These are phyloP conservation scores for Caenorhabditis inopinata DNA, from an alignment of 1,140 invertebrate species.

Conservation along the genomic window DNA sequence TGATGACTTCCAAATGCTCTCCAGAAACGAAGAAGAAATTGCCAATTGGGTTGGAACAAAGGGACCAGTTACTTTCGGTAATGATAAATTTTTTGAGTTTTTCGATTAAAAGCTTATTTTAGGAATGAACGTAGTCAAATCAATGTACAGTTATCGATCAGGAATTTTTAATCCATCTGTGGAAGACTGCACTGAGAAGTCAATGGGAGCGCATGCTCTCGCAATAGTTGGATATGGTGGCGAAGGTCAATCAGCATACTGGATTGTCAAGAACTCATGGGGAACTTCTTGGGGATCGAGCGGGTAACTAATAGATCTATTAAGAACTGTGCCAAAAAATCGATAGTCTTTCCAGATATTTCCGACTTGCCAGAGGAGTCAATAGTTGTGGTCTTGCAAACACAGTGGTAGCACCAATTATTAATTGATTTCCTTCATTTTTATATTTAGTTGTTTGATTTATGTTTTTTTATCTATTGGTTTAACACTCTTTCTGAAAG, in stretches of 20 bases:
- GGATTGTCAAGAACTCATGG: constrained; percentile 41
- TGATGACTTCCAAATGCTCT: constrained; percentile 21
- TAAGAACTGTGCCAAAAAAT: not conserved
- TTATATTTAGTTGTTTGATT: not conserved
- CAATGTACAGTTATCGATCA: constrained; percentile 35
- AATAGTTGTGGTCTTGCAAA: constrained; percentile 32
- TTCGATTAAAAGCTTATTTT: not conserved
- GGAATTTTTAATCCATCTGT: constrained; percentile 36
- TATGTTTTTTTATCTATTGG: too few species aligned
- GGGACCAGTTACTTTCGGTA: constrained; percentile 44
- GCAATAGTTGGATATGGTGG: constrained; percentile 31
- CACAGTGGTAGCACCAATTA: constrained; percentile 28
- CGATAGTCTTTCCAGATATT: not conserved
- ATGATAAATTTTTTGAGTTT: not conserved
- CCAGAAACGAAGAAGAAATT: constrained; percentile 7
- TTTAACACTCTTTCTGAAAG: too few species aligned
- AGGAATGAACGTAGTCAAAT: constrained; percentile 38
- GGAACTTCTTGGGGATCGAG: constrained; percentile 24
- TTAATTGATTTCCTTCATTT: not conserved
- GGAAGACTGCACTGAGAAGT: constrained; percentile 31
- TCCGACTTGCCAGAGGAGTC: constrained; percentile 29
- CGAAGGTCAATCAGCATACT: not conserved
- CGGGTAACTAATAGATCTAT: not conserved
- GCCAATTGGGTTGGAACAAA: constrained; percentile 37
- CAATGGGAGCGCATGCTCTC: constrained; percentile 32